These are phyloP conservation scores for Nymphalis c-album DNA, from an alignment of 2,888 invertebrate species.

Conservation along the genomic window DNA sequence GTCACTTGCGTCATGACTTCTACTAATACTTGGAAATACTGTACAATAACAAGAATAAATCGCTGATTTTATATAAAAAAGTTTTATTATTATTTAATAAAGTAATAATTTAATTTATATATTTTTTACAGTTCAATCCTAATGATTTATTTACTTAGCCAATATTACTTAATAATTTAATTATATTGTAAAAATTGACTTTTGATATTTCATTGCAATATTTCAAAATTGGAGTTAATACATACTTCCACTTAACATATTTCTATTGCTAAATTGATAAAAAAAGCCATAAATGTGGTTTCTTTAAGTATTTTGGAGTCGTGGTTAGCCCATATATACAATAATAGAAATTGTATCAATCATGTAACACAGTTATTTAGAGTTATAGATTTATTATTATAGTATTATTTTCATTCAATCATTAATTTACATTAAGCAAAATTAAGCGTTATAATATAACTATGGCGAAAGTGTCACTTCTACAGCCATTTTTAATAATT, in stretches of 20 bases:
- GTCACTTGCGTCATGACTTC: slow-evolving; percentile 15
- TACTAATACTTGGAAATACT: slow-evolving; percentile 35
- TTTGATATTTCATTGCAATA: not conserved
- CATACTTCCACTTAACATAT: too few relatives aligned
- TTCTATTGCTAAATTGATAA: too few relatives aligned
- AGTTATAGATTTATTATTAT: too few relatives aligned
- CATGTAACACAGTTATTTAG: too few relatives aligned
- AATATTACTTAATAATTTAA: slow-evolving; percentile 5
- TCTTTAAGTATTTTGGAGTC: too few relatives aligned
- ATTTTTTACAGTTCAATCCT: slow-evolving; percentile 1
- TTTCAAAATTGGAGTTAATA: not conserved
- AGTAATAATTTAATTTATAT: slow-evolving; percentile 1
- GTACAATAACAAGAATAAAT: slow-evolving; percentile 36
- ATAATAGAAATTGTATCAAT: too few relatives aligned
- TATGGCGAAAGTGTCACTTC: not conserved
- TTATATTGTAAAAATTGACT: slow-evolving; percentile 6
- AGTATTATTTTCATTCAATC: too few relatives aligned
- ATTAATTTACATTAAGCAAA: not conserved
- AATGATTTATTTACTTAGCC: not conserved
- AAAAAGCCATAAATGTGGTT: too few relatives aligned
- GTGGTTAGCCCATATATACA: too few relatives aligned
- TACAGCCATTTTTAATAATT: too few relatives aligned
- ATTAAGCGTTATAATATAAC: not conserved
- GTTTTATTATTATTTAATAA: slow-evolving; percentile 3
- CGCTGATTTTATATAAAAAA: slow-evolving; percentile 20